Evolutionary conservation across 2,113 vertebrate species (phyloP), one percentile per base, ranked within the genome.

Genomic region (Eublepharis macularius): DNA sequence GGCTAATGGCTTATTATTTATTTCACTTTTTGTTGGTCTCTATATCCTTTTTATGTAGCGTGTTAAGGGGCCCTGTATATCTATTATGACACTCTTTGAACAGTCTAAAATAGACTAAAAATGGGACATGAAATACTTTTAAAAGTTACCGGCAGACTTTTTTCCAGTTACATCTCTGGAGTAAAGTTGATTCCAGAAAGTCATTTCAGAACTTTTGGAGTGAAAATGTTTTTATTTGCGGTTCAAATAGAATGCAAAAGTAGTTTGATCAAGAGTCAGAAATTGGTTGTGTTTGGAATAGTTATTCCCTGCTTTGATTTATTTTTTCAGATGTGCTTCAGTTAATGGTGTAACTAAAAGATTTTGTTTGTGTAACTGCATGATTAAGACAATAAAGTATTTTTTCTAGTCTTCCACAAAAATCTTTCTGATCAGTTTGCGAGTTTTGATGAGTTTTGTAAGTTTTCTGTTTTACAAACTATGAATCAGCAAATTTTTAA

Each of bases 321-420:
- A 69, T 94, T 76, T 63, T 95, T 95, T 95, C 94, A 96, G 94
- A 96, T 94, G 94, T 96, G 95, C 96, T 97, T 96, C 96, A 95
- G 95, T 97, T 97, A 97, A 96, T 97, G 95, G 95, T 97, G 97
- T 98, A 97, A 97, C 97, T 96, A 96, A 96, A 83, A 96, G 90
- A 94, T 97, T 97, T 97, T 97, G 96, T 98, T 98, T 98, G 97
- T 99, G 97, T 98, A 98, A 97, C 77, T 99, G 98, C 98, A 99
- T 99, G 99, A 97, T 97, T 98, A 98, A 97, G 96, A 98, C 97
- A 97, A 98, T 97, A 98, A 98, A 98, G 96, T 99, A 98, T 98
- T 98, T 99, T 99, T 99, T 99, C 98, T 99, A 98, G 98, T 99
- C 98, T 99, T 99, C 98, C 97, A 96, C 97, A 97, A 97, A 97